A percentile compares a stretch with the other conserved stretches of the same genome.
phyloP scores from a whole-genome alignment of 2,797 vertebrate species.

The Megalops cyprinoides region DNA sequence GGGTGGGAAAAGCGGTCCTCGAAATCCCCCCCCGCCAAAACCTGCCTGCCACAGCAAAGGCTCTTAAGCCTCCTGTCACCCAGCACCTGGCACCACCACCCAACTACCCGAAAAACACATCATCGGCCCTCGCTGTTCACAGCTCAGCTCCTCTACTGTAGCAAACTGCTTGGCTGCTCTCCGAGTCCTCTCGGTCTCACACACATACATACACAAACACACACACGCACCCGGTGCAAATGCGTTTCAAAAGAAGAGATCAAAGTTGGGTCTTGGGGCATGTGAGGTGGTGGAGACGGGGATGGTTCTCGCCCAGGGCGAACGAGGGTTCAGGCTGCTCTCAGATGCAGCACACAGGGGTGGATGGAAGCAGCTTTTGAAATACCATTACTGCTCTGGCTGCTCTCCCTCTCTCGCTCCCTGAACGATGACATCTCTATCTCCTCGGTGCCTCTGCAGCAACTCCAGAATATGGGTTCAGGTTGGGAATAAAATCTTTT shows the following conservation, averaged over 20 bases:
- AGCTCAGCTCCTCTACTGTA: neutral
- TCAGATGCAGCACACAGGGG: constrained; percentile 47
- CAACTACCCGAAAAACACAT: neutral
- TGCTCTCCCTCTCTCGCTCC: constrained; percentile 47
- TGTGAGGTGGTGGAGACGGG: constrained; percentile 72
- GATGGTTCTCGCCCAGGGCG: constrained; percentile 70
- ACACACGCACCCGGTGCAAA: constrained; percentile 41
- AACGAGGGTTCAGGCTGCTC: constrained; percentile 52
- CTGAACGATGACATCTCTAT: constrained; percentile 64
- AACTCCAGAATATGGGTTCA: neutral
- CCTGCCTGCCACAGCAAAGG: neutral
- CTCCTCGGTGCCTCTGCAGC: constrained; percentile 46
- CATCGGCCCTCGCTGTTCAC: neutral
- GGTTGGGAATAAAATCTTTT: constrained; percentile 10
- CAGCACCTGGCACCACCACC: neutral
- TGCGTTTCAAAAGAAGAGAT: constrained; percentile 59
- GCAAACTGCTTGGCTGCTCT: constrained; percentile 3
- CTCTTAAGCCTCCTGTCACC: neutral
- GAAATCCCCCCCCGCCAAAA: neutral
- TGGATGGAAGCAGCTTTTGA: constrained; percentile 65
- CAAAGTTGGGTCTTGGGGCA: constrained; percentile 73
- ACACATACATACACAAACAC: too few species aligned
- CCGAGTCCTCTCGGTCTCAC: constrained; percentile 37
- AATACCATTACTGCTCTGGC: constrained; percentile 64
- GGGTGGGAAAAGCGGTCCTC: constrained; percentile 42